Conservation (phyloP, 2,113 vertebrate species). For the Saimiri boliviensis region DNA sequence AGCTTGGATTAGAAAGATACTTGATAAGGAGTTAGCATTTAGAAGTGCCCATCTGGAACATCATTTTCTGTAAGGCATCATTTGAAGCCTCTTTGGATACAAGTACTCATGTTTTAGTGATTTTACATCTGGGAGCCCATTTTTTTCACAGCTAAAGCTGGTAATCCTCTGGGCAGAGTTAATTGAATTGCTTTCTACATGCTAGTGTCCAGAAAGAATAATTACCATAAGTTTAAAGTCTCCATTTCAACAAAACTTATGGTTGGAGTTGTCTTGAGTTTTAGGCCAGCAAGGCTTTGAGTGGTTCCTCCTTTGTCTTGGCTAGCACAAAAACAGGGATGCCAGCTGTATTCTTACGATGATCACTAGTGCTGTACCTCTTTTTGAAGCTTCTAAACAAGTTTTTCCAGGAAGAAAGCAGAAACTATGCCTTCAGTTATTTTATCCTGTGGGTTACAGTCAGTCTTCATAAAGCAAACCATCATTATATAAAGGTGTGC, state of each 20-base stretch:
- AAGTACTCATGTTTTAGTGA: constrained; percentile 29
- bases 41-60: background rate
- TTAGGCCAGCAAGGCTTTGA: background rate
- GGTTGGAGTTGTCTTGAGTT: background rate
- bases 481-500: constrained; percentile 50
- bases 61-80: constrained; percentile 60
- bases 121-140: constrained; percentile 17
- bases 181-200: constrained; percentile 2
- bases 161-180: constrained; percentile 25
- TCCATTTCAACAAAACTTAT: background rate
- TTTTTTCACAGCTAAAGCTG: background rate
- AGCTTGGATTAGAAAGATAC: constrained; percentile 28
- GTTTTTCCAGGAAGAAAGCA: constrained; percentile 33
- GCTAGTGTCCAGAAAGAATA: background rate
- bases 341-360: background rate
- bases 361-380: background rate
- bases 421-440: constrained; percentile 20
- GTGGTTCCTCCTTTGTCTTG: background rate
- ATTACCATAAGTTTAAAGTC: background rate
- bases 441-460: background rate
- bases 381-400: background rate
- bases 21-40: background rate
- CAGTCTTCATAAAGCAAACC: constrained; percentile 58
- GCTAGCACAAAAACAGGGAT: background rate
- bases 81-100: constrained; percentile 16